phyloP scores from a whole-genome alignment of 2,888 invertebrate genomes.

The Perizoma affinitatum region DNA sequence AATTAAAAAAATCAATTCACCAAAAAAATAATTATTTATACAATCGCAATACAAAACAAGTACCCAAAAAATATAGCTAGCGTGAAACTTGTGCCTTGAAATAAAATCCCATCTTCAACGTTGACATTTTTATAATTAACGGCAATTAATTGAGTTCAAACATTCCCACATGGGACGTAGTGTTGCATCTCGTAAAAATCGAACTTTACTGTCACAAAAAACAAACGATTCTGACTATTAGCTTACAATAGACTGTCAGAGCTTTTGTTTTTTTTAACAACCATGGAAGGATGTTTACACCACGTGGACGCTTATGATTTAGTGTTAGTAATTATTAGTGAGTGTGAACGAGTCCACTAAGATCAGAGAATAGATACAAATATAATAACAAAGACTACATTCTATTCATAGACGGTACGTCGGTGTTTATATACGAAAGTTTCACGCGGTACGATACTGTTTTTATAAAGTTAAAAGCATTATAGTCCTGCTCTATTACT shows the following conservation, averaged over 20 bases:
- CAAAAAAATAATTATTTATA: too few species aligned
- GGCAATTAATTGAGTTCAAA: slow-evolving; percentile 40
- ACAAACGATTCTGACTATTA: slow-evolving; percentile 76
- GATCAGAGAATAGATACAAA: slow-evolving; percentile 73
- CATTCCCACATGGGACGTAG: slow-evolving; percentile 70
- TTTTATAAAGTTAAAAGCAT: slow-evolving; percentile 36
- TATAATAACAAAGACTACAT: slow-evolving; percentile 74
- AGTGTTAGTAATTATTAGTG: slow-evolving; percentile 79
- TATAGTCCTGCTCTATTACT: not conserved
- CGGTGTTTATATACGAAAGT: slow-evolving; percentile 62
- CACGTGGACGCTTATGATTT: slow-evolving; percentile 78
- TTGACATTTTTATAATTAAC: slow-evolving; percentile 40
- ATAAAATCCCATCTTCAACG: too few species aligned
- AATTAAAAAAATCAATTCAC: not conserved
- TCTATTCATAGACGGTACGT: slow-evolving; percentile 66
- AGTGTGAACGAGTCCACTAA: slow-evolving; percentile 80
- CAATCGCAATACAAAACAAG: too few species aligned
- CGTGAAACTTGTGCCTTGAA: too few species aligned
- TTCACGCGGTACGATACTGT: slow-evolving; percentile 53
- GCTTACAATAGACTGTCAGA: slow-evolving; percentile 76
- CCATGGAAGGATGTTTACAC: slow-evolving; percentile 77
- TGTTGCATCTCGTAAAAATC: slow-evolving; percentile 66
- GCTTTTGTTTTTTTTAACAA: slow-evolving; percentile 71
- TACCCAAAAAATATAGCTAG: too few species aligned
- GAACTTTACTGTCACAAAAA: slow-evolving; percentile 54